Evolutionary conservation across 2,888 invertebrate genomes (phyloP), one percentile per base, ranked within the genome.

Genomic region (Stictocephala bisonia): DNA sequence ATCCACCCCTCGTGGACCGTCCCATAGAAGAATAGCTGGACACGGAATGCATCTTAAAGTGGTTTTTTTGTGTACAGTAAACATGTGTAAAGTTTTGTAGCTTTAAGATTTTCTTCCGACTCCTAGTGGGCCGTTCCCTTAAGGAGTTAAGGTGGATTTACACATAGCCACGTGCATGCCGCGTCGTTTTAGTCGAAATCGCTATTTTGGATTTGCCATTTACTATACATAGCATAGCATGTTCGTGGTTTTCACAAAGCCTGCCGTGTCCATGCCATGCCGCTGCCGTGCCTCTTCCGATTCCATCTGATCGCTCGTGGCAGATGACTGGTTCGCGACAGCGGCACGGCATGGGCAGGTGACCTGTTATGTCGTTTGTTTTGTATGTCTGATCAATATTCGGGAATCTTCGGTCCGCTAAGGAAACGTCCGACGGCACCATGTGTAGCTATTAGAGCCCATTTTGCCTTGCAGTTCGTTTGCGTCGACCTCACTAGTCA

Each of bases 391-490:
- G 40, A 35, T 35, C 40, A 11, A 7, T 11, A 35, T 35, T 35
- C 40, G 40, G 40, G 40, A 35, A 35, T 35, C 40, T 35, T 35
- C 40, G 40, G 40, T 11, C 11, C 40, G 40, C 40, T 35, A 35
- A 7, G 40, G 40, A 35, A 35, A 35, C 40, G 11, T 51, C 51
- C 3, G 1, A 15, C 7, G 40, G 7, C n/a, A 1, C 20, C n/a
- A n/a, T n/a, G n/a, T n/a, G n/a, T n/a, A n/a, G n/a, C n/a, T n/a
- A 27, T 27, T 27, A 58, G 58, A 58, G 58, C 58, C 26, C 58
- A 3, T 3, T 6, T 58, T 22, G 58, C 58, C 58, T 58, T 58
- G 58, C 58, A 27, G 58, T 58, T 58, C 29, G 29, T 13, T 58
- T 13, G 11, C 18, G 50, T 9, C 50, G 11, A 50, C 11, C 7